These are phyloP conservation scores for Heliconius hermathena DNA, from an alignment of 1,140 invertebrate species.

Conservation along the genomic window DNA sequence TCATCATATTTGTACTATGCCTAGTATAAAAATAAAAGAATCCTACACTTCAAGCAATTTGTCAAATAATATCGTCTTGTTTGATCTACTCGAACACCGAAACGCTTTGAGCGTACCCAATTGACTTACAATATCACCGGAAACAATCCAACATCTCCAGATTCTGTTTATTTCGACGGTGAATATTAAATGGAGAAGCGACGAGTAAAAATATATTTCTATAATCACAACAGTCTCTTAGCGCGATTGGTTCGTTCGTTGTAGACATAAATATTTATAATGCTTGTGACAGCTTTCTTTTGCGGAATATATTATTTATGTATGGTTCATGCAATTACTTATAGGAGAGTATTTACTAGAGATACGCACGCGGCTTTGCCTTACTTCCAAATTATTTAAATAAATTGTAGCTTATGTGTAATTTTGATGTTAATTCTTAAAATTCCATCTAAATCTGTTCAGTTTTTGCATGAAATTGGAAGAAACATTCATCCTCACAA, in stretches of 20 bases:
- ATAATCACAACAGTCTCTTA: neutral
- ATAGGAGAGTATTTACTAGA: too few relatives aligned
- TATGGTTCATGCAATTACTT: too few relatives aligned
- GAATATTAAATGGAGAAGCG: neutral
- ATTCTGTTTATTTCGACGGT: neutral
- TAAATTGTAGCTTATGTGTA: too few relatives aligned
- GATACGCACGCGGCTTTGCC: too few relatives aligned
- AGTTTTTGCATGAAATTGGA: too few relatives aligned
- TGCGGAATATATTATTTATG: too few relatives aligned
- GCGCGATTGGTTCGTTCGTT: neutral
- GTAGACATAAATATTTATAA: neutral
- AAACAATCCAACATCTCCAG: neutral
- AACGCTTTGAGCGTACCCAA: neutral
- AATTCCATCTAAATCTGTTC: too few relatives aligned
- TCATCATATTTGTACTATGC: too few relatives aligned
- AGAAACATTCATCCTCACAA: too few relatives aligned
- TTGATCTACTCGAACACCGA: neutral
- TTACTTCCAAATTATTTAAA: too few relatives aligned
- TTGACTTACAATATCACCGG: slow-evolving; percentile 2
- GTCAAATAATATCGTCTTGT: neutral
- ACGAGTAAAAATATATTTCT: neutral
- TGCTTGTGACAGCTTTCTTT: neutral
- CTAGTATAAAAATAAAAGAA: too few relatives aligned
- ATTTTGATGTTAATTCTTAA: too few relatives aligned
- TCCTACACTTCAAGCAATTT: neutral